Conservation (phyloP, 2,113 vertebrate genomes). For the Dasypus novemcinctus region DNA sequence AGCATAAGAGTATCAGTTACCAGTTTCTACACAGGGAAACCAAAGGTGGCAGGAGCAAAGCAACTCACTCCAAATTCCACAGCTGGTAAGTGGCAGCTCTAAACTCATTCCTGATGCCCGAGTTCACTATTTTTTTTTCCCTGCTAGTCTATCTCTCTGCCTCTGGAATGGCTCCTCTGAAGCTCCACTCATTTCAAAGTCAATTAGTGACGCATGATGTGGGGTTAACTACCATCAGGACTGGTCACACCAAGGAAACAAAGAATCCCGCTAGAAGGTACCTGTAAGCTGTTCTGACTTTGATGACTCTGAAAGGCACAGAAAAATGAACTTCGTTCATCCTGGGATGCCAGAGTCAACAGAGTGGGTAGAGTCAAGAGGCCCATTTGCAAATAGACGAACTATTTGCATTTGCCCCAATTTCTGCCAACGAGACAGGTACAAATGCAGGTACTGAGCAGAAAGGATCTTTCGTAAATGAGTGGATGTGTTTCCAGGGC, state of each 20-base stretch:
- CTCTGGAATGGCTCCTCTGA: not conserved
- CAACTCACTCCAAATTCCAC: not conserved
- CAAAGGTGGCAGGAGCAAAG: not conserved
- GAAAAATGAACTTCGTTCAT: not conserved
- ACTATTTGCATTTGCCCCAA: not conserved
- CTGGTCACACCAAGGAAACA: not conserved
- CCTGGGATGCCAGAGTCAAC: not conserved
- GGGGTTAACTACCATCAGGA: not conserved
- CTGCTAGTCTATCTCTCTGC: not conserved
- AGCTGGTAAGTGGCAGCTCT: not conserved
- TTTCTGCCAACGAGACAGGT: not conserved
- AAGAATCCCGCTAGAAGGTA: not conserved
- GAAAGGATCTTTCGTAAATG: not conserved
- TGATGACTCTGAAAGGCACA: not conserved
- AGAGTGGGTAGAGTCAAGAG: not conserved
- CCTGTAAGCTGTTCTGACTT: not conserved
- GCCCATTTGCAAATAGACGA: not conserved
- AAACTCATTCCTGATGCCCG: not conserved
- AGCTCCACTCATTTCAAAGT: not conserved
- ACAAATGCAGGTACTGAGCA: too few species aligned
- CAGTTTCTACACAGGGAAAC: not conserved
- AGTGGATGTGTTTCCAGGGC: not conserved
- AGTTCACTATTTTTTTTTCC: not conserved
- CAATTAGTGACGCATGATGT: fast-evolving
- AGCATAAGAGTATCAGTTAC: not conserved